A percentile compares a stretch with the other conserved stretches of the same genome.
Conservation (phyloP, 2,797 vertebrate species). For the Hyperoplus immaculatus region DNA sequence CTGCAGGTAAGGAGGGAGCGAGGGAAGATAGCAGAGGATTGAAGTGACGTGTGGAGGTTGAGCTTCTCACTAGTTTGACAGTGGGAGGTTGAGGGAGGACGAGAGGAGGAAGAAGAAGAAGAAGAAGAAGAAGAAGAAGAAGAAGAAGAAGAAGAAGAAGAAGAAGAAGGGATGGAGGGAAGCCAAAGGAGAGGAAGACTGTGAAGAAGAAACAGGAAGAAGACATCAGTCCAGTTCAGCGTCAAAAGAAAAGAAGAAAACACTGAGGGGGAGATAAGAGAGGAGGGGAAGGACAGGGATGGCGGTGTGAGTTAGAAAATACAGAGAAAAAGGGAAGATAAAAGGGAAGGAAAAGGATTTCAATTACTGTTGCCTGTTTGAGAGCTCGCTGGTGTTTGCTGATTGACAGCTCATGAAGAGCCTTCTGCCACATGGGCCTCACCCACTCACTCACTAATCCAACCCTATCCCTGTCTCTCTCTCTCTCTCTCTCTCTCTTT, state of each 20-base stretch:
- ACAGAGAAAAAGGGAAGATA: slow-evolving; percentile 7
- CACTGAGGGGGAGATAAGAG: neutral
- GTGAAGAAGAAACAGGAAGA: neutral
- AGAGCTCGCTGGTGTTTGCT: slow-evolving; percentile 25
- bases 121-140: neutral
- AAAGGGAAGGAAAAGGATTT: slow-evolving; percentile 32
- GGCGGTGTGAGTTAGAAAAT: slow-evolving; percentile 2
- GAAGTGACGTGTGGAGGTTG: slow-evolving; percentile 8
- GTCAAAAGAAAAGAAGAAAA: neutral
- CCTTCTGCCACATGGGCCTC: slow-evolving; percentile 52
- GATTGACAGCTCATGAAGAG: slow-evolving; percentile 67
- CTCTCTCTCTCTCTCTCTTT: neutral
- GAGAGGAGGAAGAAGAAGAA: neutral
- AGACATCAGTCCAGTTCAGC: neutral
- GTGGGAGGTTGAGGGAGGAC: neutral
- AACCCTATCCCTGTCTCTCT: slow-evolving; percentile 36
- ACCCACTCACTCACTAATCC: slow-evolving; percentile 38
- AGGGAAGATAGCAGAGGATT: slow-evolving; percentile 12
- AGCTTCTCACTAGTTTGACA: slow-evolving; percentile 23
- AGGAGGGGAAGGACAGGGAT: neutral
- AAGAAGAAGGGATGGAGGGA: neutral
- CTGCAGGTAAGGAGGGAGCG: neutral
- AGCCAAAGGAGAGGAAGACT: neutral
- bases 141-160: slow-evolving; percentile 1
- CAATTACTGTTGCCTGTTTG: slow-evolving; percentile 38